These are phyloP conservation scores for Amphimallon solstitiale DNA, from an alignment of 2,888 invertebrate genomes.

Conservation along the genomic window DNA sequence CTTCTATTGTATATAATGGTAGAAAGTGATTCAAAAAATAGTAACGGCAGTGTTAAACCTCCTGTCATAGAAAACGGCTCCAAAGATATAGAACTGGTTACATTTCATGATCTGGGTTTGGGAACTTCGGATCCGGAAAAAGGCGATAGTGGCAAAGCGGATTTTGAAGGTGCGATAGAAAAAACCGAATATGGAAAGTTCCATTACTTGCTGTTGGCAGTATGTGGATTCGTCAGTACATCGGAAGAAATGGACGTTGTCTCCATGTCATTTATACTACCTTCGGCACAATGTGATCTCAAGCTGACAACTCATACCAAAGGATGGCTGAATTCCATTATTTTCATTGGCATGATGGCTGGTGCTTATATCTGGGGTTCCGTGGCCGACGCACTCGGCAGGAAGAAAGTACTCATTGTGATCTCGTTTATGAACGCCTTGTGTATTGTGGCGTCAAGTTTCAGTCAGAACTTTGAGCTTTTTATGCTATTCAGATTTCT, in stretches of 20 bases:
- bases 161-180: conserved; percentile 89
- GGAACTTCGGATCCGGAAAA: conserved; percentile 38
- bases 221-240: conserved; percentile 94
- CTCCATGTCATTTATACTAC: conserved; percentile 93
- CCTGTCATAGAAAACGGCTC: conserved; percentile 61
- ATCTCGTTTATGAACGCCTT: conserved; percentile 91
- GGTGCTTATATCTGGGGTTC: conserved; percentile 95
- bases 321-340: conserved; percentile 76
- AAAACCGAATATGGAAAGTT: conserved; percentile 89
- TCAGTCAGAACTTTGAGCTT: conserved; percentile 86
- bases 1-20: conserved; percentile 76
- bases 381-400: conserved; percentile 87
- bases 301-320: conserved; percentile 86
- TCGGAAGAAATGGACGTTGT: conserved; percentile 97
- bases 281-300: conserved; percentile 93
- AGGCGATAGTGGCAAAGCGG: conserved; percentile 74
- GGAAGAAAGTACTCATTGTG: conserved; percentile 87
- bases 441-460: conserved; percentile 90
- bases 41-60: conserved; percentile 30
- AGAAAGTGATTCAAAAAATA: conserved; percentile 78
- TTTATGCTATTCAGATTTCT: conserved; percentile 92
- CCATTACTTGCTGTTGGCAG: conserved; percentile 87
- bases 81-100: conserved; percentile 67
- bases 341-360: conserved; percentile 86
- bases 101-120: conserved; percentile 35